Conservation (phyloP, 2,888 invertebrate genomes). For the Drosophila conformis region DNA sequence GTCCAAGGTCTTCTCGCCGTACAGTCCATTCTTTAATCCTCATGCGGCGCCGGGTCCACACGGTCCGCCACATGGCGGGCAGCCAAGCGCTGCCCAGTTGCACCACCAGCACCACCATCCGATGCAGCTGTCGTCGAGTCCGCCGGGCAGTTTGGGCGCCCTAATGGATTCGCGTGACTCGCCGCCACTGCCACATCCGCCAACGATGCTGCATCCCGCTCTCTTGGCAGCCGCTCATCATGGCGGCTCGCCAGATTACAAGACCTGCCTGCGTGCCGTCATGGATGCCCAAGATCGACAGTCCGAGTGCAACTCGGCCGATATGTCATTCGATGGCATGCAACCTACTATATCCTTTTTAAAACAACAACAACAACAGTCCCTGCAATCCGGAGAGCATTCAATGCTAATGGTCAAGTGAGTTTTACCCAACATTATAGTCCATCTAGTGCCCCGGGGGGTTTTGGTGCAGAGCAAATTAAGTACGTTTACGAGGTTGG, state of each 20-base stretch:
- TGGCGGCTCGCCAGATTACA: constrained; percentile 92
- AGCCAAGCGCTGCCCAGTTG: constrained; percentile 84
- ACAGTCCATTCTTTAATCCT: constrained; percentile 94
- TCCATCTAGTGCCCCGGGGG: constrained; percentile 37
- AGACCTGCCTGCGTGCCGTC: constrained; percentile 88
- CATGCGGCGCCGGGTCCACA: constrained; percentile 85
- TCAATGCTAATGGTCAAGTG: constrained; percentile 67
- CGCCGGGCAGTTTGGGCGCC: constrained; percentile 87
- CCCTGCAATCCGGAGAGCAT: constrained; percentile 36
- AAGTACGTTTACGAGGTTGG: constrained; percentile 48
- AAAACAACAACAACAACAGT: constrained; percentile 85
- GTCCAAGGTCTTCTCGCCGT: constrained; percentile 96
- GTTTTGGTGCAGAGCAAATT: constrained; percentile 36
- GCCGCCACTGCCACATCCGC: constrained; percentile 93
- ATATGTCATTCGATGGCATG: constrained; percentile 95
- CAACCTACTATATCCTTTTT: constrained; percentile 98
- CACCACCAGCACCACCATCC: constrained; percentile 78
- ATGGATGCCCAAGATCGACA: constrained; percentile 94
- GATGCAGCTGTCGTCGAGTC: constrained; percentile 85
- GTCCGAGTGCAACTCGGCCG: constrained; percentile 95
- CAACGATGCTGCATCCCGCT: constrained; percentile 93
- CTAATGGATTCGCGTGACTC: constrained; percentile 90
- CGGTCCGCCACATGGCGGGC: constrained; percentile 85
- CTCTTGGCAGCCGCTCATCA: constrained; percentile 93
- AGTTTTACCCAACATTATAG: constrained; percentile 55